Evolutionary conservation across 2,113 vertebrate species (phyloP).

Genomic region (Prunella fulvescens): DNA sequence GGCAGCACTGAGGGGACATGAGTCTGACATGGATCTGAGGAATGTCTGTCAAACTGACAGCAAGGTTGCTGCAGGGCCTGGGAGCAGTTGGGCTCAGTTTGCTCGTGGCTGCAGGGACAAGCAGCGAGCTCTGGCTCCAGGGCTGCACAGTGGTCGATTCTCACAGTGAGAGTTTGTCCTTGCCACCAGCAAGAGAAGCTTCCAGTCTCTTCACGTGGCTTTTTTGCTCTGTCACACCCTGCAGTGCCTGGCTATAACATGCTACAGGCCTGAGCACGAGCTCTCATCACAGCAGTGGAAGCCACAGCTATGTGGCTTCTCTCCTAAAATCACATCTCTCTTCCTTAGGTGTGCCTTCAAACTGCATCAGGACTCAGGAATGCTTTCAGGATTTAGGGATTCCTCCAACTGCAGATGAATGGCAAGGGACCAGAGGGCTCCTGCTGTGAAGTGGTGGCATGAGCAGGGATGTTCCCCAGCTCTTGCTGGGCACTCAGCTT

Average conservation of each 20-base stretch:
- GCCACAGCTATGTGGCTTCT: slow-evolving; percentile 19
- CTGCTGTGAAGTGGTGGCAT: background rate
- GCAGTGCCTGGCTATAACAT: background rate
- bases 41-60: background rate
- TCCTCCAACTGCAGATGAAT: background rate
- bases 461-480: background rate
- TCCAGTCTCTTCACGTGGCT: background rate
- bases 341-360: background rate
- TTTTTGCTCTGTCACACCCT: background rate
- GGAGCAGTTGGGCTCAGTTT: background rate
- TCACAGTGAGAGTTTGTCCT: background rate
- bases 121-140: background rate
- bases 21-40: rapidly evolving
- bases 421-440: background rate
- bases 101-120: background rate
- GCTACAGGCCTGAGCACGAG: background rate
- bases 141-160: background rate
- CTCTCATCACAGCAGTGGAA: background rate
- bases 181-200: slow-evolving; percentile 9
- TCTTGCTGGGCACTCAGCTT: background rate
- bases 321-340: background rate
- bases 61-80: background rate
- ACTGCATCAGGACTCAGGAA: background rate
- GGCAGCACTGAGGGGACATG: rapidly evolving
- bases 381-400: background rate